Percentiles rank a stretch among this genome's conserved stretches.
phyloP scores from a whole-genome alignment of 1,140 invertebrate species.

The Hypsibius dujardini region DNA sequence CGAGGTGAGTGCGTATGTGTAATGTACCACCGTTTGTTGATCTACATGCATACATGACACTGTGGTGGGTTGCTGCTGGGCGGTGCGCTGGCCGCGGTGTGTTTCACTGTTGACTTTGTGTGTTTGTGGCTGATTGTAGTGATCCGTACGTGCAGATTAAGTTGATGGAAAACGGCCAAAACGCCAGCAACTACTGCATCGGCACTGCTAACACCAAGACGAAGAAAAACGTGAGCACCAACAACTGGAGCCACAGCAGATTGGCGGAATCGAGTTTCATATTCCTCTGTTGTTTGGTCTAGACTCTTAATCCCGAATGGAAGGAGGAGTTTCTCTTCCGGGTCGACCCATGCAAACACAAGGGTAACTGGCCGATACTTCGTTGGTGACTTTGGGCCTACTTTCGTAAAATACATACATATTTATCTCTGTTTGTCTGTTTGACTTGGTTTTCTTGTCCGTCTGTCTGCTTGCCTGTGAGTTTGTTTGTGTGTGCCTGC shows the following conservation, averaged over 20 bases:
- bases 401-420: too few species aligned
- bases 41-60: slow-evolving; percentile 15
- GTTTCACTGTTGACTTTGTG: slow-evolving; percentile 24
- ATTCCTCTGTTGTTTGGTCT: too few species aligned
- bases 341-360: slow-evolving; percentile 76
- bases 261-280: too few species aligned
- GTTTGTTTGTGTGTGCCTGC: too few species aligned
- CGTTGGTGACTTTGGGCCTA: too few species aligned
- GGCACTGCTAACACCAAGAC: slow-evolving; percentile 84
- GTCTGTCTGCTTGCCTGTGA: too few species aligned
- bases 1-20: slow-evolving; percentile 47
- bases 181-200: slow-evolving; percentile 37
- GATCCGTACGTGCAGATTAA: slow-evolving; percentile 90
- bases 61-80: slow-evolving; percentile 19
- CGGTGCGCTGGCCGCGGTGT: slow-evolving; percentile 18
- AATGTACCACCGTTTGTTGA: slow-evolving; percentile 12
- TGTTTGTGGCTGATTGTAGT: slow-evolving; percentile 41
- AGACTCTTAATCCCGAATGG: slow-evolving; percentile 88
- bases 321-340: slow-evolving; percentile 87
- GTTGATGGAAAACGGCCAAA: slow-evolving; percentile 50
- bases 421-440: too few species aligned
- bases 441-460: too few species aligned
- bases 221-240: slow-evolving; percentile 63
- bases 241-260: too few species aligned
- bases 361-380: too few species aligned